Conservation (phyloP, 2,113 vertebrate species). For the Dipodomys spectabilis region DNA sequence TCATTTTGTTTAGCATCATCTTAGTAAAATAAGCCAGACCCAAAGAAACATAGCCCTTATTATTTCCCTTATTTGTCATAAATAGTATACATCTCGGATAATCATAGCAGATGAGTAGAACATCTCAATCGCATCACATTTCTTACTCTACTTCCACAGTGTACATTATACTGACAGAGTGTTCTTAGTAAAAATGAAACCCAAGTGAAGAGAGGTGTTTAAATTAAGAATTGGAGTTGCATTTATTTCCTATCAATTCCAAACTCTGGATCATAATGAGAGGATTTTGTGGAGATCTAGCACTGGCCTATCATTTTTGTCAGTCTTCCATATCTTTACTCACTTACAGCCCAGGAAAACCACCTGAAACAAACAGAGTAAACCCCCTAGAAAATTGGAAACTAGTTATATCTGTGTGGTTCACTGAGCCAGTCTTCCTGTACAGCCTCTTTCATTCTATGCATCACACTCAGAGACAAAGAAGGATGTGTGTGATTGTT, state of each 20-base stretch:
- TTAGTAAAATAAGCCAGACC: too few relatives aligned
- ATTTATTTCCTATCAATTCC: background rate
- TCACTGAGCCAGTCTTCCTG: background rate
- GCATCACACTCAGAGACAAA: fast-evolving
- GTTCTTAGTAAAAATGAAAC: background rate
- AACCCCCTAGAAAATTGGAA: background rate
- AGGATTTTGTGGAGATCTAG: background rate
- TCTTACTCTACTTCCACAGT: too few relatives aligned
- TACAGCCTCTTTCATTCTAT: fast-evolving
- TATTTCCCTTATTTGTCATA: too few relatives aligned
- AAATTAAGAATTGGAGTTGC: background rate
- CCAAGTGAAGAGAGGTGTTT: constrained; percentile 23
- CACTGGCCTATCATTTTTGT: background rate
- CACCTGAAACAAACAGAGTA: background rate
- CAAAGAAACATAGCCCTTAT: too few relatives aligned
- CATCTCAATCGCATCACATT: too few relatives aligned
- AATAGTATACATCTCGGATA: too few relatives aligned
- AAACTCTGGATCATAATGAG: background rate
- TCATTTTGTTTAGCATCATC: too few relatives aligned
- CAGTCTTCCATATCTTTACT: background rate
- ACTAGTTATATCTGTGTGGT: fast-evolving
- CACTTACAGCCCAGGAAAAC: background rate
- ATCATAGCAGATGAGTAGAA: too few relatives aligned
- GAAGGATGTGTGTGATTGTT: fast-evolving
- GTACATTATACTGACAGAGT: background rate